Percentiles rank a stretch among this genome's conserved stretches.
Evolutionary conservation across 2,888 invertebrate species (phyloP).

Genomic region (Pyrrhia umbra): DNA sequence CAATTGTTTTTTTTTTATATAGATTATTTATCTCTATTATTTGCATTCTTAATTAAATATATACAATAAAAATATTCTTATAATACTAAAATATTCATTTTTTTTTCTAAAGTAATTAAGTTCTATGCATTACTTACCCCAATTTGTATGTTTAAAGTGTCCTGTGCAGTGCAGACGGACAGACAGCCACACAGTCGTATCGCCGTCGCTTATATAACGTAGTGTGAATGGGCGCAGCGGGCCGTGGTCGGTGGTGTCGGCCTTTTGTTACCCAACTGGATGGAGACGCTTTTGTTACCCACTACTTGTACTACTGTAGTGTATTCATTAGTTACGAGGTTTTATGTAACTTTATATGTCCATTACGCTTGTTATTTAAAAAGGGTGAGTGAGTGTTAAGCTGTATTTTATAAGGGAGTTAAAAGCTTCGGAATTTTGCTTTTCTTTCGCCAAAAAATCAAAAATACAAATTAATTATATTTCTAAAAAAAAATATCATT

Average conservation of each 20-base stretch:
- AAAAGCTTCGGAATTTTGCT: too few species aligned
- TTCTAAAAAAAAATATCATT: too few species aligned
- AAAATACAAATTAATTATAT: too few species aligned
- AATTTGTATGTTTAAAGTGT: background rate
- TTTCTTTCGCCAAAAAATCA: too few species aligned
- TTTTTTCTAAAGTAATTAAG: too few species aligned
- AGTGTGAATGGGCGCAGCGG: slow-evolving; percentile 75
- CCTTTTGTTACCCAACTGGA: slow-evolving; percentile 70
- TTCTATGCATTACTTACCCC: slow-evolving; percentile 10
- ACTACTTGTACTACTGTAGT: slow-evolving; percentile 21
- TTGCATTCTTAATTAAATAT: too few species aligned
- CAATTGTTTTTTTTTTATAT: too few species aligned
- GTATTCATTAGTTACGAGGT: slow-evolving; percentile 29
- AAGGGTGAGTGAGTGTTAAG: background rate
- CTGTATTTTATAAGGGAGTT: too few species aligned
- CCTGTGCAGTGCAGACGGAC: slow-evolving; percentile 25
- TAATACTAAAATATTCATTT: too few species aligned
- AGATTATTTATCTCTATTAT: too few species aligned
- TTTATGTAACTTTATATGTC: slow-evolving; percentile 32
- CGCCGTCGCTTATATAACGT: slow-evolving; percentile 77
- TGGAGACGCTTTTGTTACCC: slow-evolving; percentile 36
- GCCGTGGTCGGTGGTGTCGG: slow-evolving; percentile 62
- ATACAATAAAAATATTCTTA: too few species aligned
- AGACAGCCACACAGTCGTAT: slow-evolving; percentile 31
- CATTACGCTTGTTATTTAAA: background rate